Conservation (phyloP, 2,888 invertebrate species). For the Neocrepidodera transversa region DNA sequence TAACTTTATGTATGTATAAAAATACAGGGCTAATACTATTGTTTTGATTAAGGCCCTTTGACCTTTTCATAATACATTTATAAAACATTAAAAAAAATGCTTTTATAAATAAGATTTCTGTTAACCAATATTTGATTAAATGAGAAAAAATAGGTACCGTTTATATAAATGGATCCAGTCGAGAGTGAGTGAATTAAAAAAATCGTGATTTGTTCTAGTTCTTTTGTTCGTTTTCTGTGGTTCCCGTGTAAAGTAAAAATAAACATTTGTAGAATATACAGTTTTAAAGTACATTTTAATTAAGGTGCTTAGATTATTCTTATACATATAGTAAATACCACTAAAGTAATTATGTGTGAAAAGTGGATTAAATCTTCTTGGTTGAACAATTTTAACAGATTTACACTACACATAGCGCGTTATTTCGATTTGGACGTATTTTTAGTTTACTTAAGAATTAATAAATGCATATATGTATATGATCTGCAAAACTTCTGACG, state of each 20-base stretch:
- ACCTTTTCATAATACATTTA: slow-evolving; percentile 14
- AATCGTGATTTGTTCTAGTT: not conserved
- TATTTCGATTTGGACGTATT: not conserved
- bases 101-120: slow-evolving; percentile 24
- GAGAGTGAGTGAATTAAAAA: not conserved
- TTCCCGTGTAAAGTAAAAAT: slow-evolving; percentile 34
- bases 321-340: slow-evolving; percentile 35
- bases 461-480: no score
- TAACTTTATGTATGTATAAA: not conserved
- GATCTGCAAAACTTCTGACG: no score
- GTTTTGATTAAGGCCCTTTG: slow-evolving; percentile 5
- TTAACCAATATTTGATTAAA: slow-evolving; percentile 22
- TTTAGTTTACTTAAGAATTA: not conserved
- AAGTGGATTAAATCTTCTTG: not conserved
- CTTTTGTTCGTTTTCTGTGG: slow-evolving; percentile 35
- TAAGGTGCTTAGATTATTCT: slow-evolving; percentile 43
- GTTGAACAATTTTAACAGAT: not conserved
- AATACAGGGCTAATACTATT: not conserved
- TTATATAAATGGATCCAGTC: no score
- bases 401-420: not conserved
- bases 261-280: slow-evolving; percentile 40
- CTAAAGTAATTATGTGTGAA: slow-evolving; percentile 27
- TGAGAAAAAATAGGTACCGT: not conserved
- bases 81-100: slow-evolving; percentile 24
- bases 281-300: slow-evolving; percentile 36